Conservation (phyloP, 2,113 vertebrate species). For the Cyanoramphus novaezelandiae region DNA sequence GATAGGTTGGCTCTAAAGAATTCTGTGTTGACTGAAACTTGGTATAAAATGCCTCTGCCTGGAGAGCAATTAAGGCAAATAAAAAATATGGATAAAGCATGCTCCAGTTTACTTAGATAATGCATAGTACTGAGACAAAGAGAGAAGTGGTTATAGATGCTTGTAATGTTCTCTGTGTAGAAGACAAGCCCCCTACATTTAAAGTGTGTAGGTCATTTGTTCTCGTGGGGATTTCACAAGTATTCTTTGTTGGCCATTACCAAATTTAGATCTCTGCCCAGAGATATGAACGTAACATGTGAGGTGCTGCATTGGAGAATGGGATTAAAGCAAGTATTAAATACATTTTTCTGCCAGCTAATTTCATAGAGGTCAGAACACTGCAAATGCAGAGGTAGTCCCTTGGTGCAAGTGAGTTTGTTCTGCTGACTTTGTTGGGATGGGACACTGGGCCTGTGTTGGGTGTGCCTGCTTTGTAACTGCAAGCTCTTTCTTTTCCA, state of each 20-base stretch:
- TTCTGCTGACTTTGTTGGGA: not conserved
- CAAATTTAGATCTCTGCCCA: not conserved
- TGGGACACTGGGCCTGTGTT: fast-evolving
- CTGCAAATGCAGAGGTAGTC: fast-evolving
- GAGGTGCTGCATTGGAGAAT: not conserved
- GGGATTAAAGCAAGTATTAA: not conserved
- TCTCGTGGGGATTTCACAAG: not conserved
- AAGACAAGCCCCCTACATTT: not conserved
- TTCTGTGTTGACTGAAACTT: conserved; percentile 24
- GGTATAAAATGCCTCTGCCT: conserved; percentile 9
- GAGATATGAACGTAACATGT: fast-evolving
- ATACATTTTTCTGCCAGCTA: not conserved
- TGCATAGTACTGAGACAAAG: not conserved
- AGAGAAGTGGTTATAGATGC: not conserved
- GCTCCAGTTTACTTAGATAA: not conserved
- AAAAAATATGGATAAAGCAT: not conserved
- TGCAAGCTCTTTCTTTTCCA: not conserved
- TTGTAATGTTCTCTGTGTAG: not conserved
- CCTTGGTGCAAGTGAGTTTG: not conserved
- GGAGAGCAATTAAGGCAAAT: conserved; percentile 16
- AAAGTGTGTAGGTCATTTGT: not conserved
- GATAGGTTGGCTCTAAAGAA: not conserved
- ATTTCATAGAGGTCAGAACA: not conserved
- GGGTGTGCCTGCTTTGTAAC: not conserved
- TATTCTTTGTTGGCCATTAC: not conserved